Conservation (phyloP, 1,140 invertebrate species). For the Eriosoma lanigerum region DNA sequence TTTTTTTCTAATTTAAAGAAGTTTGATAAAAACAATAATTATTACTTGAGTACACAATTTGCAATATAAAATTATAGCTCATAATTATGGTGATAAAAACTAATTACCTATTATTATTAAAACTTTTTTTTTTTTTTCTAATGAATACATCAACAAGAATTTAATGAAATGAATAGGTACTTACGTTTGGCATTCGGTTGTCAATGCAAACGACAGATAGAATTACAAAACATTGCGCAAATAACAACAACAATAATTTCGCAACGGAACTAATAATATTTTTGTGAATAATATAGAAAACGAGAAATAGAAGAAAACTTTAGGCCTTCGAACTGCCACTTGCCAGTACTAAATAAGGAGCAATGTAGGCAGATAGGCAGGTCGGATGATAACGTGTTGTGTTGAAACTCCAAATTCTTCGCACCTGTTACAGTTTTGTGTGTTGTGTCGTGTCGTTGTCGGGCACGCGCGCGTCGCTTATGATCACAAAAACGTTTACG, state of each 20-base stretch:
- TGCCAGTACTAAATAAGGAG: slow-evolving; percentile 36
- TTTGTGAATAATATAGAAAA: not conserved
- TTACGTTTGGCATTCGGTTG: not conserved
- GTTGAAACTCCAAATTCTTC: slow-evolving; percentile 16
- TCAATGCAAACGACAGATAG: not conserved
- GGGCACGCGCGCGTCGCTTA: not conserved
- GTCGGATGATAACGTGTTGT: not conserved
- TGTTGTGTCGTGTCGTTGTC: not conserved
- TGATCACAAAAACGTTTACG: not conserved
- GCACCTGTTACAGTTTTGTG: not conserved
- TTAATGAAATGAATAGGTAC: too few species aligned
- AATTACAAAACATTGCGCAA: too few species aligned
- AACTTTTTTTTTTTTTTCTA: too few species aligned
- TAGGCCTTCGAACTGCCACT: slow-evolving; percentile 16
- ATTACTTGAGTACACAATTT: too few species aligned
- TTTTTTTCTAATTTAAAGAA: too few species aligned
- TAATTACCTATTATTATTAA: too few species aligned
- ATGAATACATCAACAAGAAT: too few species aligned
- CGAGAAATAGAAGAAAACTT: not conserved
- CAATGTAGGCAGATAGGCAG: not conserved
- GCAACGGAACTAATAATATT: not conserved
- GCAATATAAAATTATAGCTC: too few species aligned
- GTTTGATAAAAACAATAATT: too few species aligned
- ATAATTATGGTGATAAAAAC: too few species aligned
- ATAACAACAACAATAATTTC: not conserved